Conservation (phyloP, 2,888 invertebrate species). For the Zygothrica quintamaculata region DNA sequence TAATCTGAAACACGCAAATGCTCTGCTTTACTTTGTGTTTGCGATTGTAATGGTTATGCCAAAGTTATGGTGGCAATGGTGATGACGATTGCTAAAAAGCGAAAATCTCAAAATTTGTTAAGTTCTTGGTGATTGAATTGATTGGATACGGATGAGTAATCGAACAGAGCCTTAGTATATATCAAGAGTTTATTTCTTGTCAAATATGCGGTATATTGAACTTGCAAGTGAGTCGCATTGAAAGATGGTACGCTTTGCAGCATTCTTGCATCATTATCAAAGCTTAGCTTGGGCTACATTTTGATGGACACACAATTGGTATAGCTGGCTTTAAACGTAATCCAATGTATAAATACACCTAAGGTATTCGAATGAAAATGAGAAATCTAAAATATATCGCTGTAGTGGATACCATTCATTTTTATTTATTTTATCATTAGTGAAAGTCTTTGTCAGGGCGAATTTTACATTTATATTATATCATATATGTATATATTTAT, state of each 20-base stretch:
- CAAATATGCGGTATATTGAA: slow-evolving; percentile 61
- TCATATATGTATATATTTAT: too few relatives aligned
- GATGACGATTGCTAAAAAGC: slow-evolving; percentile 17
- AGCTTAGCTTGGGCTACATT: slow-evolving; percentile 28
- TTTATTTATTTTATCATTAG: too few relatives aligned
- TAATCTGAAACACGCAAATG: slow-evolving; percentile 25
- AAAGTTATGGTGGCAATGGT: not conserved
- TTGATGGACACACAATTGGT: slow-evolving; percentile 41
- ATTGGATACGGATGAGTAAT: slow-evolving; percentile 65
- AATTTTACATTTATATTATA: too few relatives aligned
- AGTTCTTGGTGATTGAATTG: slow-evolving; percentile 68
- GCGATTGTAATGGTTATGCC: not conserved
- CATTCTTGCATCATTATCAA: slow-evolving; percentile 36
- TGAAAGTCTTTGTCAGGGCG: too few relatives aligned
- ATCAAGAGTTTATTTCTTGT: slow-evolving; percentile 62
- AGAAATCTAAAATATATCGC: too few relatives aligned
- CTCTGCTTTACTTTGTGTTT: not conserved
- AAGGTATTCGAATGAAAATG: too few relatives aligned
- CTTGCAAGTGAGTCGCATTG: slow-evolving; percentile 49
- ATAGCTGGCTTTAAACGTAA: not conserved
- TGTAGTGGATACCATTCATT: too few relatives aligned
- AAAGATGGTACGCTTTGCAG: slow-evolving; percentile 17
- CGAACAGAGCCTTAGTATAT: slow-evolving; percentile 55
- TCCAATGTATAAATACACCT: too few relatives aligned
- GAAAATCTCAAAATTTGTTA: slow-evolving; percentile 57